Evolutionary conservation across 2,113 vertebrate genomes (phyloP), one percentile per base, ranked within the genome.

Genomic region (Eurypyga helias): DNA sequence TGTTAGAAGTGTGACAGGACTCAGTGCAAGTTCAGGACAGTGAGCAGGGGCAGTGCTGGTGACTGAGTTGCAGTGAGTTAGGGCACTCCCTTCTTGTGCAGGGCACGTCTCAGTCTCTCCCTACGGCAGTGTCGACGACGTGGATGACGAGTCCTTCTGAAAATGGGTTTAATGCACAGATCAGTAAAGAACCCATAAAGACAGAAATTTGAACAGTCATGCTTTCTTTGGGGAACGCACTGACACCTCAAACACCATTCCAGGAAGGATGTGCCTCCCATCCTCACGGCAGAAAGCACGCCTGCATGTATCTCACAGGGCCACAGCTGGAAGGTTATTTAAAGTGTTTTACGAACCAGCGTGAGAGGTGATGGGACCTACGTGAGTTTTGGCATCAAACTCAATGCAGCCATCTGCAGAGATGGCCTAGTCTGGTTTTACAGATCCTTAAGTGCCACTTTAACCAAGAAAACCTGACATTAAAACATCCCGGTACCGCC

Each of bases 1-100:
- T 31, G 23, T 71, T 60, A 58, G 70, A 71, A 33, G 7, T 21
- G 19, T 55, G 36, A 7, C 18, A 23, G 45, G 62, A 19, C 26
- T 70, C 13, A 26, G 0, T 23, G 11, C 7, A 48, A 36, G 67
- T 26, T 43, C 9, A 25, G 25, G 65, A 9, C 16, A 36, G 48
- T 20, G 36, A 69, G 17, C 33, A 1, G 21, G 11, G 36, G 49
- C 62, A 28, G 29, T 45, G 61, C 75, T 62, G 20, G 31, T 64
- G 64, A 52, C 14, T 3, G 2, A 45, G 51, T 4, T 25, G 19
- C 14, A 36, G 29, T 13, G 43, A 45, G 87, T 54, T 14, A 28
- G 0, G 19, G 12, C 0, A 2, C n/a, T 38, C 46, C 65, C 70
- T 57, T 85, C 26, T 33, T n/a, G 10, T 2, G 1, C n/a, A 49